Evolutionary conservation across 1,140 invertebrate genomes (phyloP).

Genomic region (Nomia melanderi): DNA sequence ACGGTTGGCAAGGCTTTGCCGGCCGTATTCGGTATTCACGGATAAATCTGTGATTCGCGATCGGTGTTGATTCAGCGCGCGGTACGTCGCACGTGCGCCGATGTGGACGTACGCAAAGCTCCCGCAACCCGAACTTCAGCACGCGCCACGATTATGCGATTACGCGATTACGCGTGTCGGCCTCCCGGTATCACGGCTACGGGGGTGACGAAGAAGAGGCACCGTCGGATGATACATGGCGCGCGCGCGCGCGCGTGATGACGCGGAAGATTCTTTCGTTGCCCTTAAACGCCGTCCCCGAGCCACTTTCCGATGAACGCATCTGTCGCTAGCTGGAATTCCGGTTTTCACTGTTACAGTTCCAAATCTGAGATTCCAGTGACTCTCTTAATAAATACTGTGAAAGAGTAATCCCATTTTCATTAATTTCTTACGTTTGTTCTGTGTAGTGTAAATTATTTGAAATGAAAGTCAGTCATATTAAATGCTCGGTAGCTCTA

Average conservation of each 20-base stretch:
- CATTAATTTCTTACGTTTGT: no score
- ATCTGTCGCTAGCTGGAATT: constrained; percentile 36
- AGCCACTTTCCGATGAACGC: constrained; percentile 26
- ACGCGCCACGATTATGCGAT: constrained; percentile 81
- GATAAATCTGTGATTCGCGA: constrained; percentile 61
- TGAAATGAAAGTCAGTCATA: no score
- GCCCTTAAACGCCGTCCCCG: constrained; percentile 1
- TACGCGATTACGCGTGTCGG: constrained; percentile 81
- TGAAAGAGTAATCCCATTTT: no score
- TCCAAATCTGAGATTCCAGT: no score
- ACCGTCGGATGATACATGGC: constrained; percentile 29
- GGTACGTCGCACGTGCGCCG: constrained; percentile 59
- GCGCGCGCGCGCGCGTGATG: constrained; percentile 50
- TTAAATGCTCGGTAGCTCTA: no score
- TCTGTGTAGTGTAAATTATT: no score
- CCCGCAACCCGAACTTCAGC: constrained; percentile 79
- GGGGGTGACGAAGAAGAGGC: constrained; percentile 48
- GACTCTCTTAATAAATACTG: no score
- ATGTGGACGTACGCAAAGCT: constrained; percentile 76
- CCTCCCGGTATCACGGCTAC: constrained; percentile 62
- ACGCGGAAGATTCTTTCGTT: constrained; percentile 61
- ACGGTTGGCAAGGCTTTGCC: constrained; percentile 44
- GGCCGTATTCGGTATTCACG: constrained; percentile 55
- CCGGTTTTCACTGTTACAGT: neutral
- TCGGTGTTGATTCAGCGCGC: constrained; percentile 75